Conservation (phyloP, 2,113 vertebrate species). For the Glaucidium brasilianum region DNA sequence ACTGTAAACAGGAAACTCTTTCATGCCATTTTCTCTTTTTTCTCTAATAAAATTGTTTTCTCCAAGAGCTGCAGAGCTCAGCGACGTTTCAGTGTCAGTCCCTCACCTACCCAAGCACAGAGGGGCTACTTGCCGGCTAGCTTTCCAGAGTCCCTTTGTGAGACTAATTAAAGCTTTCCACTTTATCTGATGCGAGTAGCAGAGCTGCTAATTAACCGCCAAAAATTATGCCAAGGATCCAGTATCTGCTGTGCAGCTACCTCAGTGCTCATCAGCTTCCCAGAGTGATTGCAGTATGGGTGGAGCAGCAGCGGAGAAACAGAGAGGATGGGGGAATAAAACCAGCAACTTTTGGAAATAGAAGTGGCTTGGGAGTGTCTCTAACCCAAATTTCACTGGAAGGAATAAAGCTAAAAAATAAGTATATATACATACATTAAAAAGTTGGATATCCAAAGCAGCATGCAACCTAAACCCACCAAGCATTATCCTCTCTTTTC, state of each 20-base stretch:
- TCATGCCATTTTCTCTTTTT: not conserved
- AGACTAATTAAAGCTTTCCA: not conserved
- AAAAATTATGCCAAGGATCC: not conserved
- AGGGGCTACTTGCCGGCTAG: not conserved
- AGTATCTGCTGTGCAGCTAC: not conserved
- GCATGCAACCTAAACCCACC: not conserved
- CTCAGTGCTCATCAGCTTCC: not conserved
- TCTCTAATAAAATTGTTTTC: not conserved
- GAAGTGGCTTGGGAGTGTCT: not conserved
- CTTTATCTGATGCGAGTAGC: not conserved
- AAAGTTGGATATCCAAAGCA: not conserved
- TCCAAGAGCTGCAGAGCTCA: not conserved
- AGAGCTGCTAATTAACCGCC: conserved; percentile 15
- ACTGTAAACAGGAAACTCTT: not conserved
- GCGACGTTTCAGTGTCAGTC: not conserved
- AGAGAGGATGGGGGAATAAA: not conserved
- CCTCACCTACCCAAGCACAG: not conserved
- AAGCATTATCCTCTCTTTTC: not conserved
- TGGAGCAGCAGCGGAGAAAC: not conserved
- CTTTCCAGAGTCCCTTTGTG: not conserved
- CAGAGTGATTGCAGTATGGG: not conserved
- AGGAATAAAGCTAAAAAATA: not conserved
- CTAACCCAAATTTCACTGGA: not conserved
- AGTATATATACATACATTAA: not conserved
- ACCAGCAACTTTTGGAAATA: not conserved